Evolutionary conservation across 2,888 invertebrate species (phyloP), one percentile per base, ranked within the genome.

Genomic region (Drosophila diplacantha): DNA sequence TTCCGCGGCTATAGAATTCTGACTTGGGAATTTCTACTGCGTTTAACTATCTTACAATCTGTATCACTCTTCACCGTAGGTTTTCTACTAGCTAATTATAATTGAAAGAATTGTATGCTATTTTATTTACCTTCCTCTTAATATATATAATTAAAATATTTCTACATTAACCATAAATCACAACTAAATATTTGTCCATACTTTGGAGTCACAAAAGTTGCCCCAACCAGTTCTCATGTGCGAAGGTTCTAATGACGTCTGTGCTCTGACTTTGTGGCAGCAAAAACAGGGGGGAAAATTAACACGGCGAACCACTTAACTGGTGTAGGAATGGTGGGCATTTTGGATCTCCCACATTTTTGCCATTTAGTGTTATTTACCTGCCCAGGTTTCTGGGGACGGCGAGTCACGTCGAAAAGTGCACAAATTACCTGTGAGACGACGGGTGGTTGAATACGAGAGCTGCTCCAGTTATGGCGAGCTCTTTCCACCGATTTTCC

Each of bases 211-310:
- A 39, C 29, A 54, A 57, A 64, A 64, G 61, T 63, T 57, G 61
- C 57, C 73, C 79, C 73, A 75, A 73, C 64, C 66, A 65, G 61
- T 75, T 37, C 34, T 16, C 61, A 71, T 64, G 66, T 75, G 63
- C 61, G 63, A 18, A 18, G 51, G 63, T 56, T 61, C 58, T 63
- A 73, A 73, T 38, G 66, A 63, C 68, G 65, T 9, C 59, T 79
- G 62, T 71, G 68, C 73, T 75, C 75, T 78, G 68, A 71, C 76
- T 75, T 74, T 74, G 65, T 62, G 72, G 34, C 35, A 50, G 37
- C 31, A 31, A 22, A 35, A 39, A 24, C 14, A 12, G 16, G 6
- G 6, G 16, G 20, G 24, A 9, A n/a, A 24, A 31, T 54, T 49
- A 26, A 54, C 54, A 54, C 35, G n/a, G 5, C 31, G 24, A 29